phyloP scores from a whole-genome alignment of 2,113 vertebrate genomes.

The Genyomyrus donnyi region DNA sequence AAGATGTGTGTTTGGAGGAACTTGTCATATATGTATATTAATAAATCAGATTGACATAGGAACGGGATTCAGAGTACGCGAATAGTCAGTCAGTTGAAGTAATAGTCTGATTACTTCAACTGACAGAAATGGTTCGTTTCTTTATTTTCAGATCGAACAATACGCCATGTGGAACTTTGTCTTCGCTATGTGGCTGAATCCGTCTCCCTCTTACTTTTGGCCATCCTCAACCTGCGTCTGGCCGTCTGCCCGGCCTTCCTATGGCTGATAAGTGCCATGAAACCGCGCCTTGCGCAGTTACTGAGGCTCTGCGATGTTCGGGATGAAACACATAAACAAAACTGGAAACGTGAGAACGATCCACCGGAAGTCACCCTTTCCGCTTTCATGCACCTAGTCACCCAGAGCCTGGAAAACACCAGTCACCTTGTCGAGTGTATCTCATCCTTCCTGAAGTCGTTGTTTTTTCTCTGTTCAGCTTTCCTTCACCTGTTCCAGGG shows the following conservation, averaged over 20 bases:
- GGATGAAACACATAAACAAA: not conserved
- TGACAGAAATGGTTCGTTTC: not conserved
- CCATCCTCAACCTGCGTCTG: not conserved
- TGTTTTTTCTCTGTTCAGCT: not conserved
- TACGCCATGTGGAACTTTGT: not conserved
- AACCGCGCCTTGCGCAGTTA: not conserved
- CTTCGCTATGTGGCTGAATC: not conserved
- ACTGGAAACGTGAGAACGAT: not conserved
- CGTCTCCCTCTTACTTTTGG: not conserved
- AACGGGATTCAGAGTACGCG: not conserved
- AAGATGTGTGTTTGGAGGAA: not conserved
- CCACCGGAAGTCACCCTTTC: not conserved
- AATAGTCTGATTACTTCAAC: not conserved
- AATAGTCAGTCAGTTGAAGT: not conserved
- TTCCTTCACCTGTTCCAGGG: not conserved
- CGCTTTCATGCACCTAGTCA: not conserved
- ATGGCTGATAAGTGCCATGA: not conserved
- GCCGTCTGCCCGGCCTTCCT: not conserved
- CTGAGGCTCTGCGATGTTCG: not conserved
- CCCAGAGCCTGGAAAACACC: not conserved
- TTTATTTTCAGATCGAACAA: slow-evolving; percentile 4
- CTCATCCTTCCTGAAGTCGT: not conserved
- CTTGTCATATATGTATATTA: not conserved
- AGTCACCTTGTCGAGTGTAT: not conserved
- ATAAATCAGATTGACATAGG: not conserved